Percentiles rank a stretch among this genome's conserved stretches.
These are phyloP conservation scores for Elymnias hypermnestra DNA, from an alignment of 1,140 invertebrate genomes.

Conservation along the genomic window DNA sequence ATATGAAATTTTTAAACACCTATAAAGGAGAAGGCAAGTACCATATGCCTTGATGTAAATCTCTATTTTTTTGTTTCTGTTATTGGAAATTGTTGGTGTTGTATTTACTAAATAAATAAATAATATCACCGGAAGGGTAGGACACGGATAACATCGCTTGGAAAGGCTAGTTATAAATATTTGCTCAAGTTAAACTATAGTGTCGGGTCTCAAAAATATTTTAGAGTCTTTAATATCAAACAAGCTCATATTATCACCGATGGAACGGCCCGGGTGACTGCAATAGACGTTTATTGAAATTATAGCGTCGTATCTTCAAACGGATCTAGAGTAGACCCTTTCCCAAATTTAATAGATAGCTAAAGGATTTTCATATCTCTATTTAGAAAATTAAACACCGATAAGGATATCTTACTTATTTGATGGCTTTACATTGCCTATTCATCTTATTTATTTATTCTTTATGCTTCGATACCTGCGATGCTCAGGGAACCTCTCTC, in stretches of 20 bases:
- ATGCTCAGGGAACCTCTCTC: no score
- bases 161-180: not conserved
- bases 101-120: no score
- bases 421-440: not conserved
- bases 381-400: slow-evolving; percentile 11
- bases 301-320: slow-evolving; percentile 38
- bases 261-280: slow-evolving; percentile 23
- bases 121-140: no score
- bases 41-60: no score
- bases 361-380: slow-evolving; percentile 18
- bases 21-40: no score
- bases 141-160: no score
- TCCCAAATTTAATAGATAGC: slow-evolving; percentile 17
- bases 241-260: slow-evolving; percentile 15
- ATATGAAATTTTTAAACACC: no score
- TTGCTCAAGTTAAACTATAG: no score
- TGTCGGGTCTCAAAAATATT: not conserved
- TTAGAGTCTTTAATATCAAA: slow-evolving; percentile 9
- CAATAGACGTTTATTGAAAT: slow-evolving; percentile 56
- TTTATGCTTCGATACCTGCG: no score
- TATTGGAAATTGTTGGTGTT: no score
- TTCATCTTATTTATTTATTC: not conserved
- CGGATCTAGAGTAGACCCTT: slow-evolving; percentile 33
- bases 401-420: not conserved
- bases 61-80: no score